Evolutionary conservation across 2,113 vertebrate genomes (phyloP), one percentile per base, ranked within the genome.

Genomic region (Menura novaehollandiae): DNA sequence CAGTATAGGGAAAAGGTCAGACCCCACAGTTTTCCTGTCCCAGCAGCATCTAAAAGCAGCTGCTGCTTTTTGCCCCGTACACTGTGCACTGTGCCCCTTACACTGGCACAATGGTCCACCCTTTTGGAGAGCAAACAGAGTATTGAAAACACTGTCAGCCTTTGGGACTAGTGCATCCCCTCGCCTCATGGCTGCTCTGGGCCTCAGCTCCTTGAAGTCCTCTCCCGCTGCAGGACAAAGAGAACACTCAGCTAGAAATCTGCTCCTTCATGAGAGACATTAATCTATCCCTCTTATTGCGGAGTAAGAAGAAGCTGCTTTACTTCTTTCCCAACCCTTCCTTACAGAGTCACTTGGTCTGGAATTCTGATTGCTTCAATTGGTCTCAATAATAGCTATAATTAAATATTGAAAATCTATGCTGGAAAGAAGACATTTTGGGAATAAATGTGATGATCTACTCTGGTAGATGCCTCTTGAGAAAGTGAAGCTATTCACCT

Each of bases 341-440:
- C 4, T 39, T 76, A 62, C n/a, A 53, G 32, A 76, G 33, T 76
- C 20, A 15, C 11, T 90, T 9, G 1, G 8, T 53, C 19, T 68
- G 35, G 24, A 80, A 88, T 59, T 80, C 60, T 73, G 37, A n/a
- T 73, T 19, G 19, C n/a, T 68, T 88, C 44, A 27, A 8, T 15
- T 32, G 6, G 10, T 85, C 27, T 68, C 62, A 59, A 39, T 33
- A 85, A 67, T 64, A 76, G 15, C 16, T 90, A 30, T 85, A 92
- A 71, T 35, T 78, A 78, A 87, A 89, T 56, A 89, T 11, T 75
- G 52, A 76, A 94, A 94, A 79, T 53, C 24, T 56, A 24, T 88
- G 58, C 22, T 30, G 4, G 23, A 76, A 83, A 76, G 30, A 82
- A 78, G 66, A 85, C 11, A 69, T 89, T 84, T 79, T 47, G 41